Percentiles rank a stretch among this genome's conserved stretches.
phyloP scores from a whole-genome alignment of 2,888 invertebrate species.

The Drosophila acutilabella region DNA sequence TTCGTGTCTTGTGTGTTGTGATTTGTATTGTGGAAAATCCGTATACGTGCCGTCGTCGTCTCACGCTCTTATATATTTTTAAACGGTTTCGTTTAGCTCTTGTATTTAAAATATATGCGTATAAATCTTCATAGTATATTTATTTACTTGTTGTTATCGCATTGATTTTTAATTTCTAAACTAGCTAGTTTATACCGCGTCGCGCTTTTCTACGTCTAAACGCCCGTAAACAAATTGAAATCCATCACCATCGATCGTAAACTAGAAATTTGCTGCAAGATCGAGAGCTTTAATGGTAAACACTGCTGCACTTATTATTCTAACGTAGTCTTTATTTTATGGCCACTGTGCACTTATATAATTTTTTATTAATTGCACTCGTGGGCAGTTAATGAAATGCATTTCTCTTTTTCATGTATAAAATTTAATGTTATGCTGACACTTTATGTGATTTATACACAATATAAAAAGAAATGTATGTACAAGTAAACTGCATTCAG shows the following conservation, averaged over 20 bases:
- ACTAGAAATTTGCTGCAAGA: slow-evolving; percentile 47
- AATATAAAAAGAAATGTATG: slow-evolving; percentile 39
- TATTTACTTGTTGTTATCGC: slow-evolving; percentile 49
- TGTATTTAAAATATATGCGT: neutral
- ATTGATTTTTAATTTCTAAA: slow-evolving; percentile 30
- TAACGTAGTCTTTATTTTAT: slow-evolving; percentile 8
- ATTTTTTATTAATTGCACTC: slow-evolving; percentile 56
- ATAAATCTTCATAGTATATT: slow-evolving; percentile 31
- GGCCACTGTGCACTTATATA: slow-evolving; percentile 60
- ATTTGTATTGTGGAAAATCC: slow-evolving; percentile 30
- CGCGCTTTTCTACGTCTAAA: slow-evolving; percentile 17
- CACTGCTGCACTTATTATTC: slow-evolving; percentile 38
- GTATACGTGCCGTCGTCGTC: slow-evolving; percentile 31
- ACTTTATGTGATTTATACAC: slow-evolving; percentile 54
- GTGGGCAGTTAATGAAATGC: slow-evolving; percentile 9
- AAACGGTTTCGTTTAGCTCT: slow-evolving; percentile 36
- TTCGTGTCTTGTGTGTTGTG: slow-evolving; percentile 20
- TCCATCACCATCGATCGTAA: slow-evolving; percentile 23
- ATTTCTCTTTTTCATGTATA: slow-evolving; percentile 15
- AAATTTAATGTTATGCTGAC: slow-evolving; percentile 25
- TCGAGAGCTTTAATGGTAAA: slow-evolving; percentile 73
- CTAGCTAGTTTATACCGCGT: slow-evolving; percentile 26
- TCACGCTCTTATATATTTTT: slow-evolving; percentile 46
- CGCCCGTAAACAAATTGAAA: slow-evolving; percentile 23
- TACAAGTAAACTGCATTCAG: slow-evolving; percentile 27